Evolutionary conservation across 2,888 invertebrate species (phyloP).

Genomic region (Drosophila robusta): DNA sequence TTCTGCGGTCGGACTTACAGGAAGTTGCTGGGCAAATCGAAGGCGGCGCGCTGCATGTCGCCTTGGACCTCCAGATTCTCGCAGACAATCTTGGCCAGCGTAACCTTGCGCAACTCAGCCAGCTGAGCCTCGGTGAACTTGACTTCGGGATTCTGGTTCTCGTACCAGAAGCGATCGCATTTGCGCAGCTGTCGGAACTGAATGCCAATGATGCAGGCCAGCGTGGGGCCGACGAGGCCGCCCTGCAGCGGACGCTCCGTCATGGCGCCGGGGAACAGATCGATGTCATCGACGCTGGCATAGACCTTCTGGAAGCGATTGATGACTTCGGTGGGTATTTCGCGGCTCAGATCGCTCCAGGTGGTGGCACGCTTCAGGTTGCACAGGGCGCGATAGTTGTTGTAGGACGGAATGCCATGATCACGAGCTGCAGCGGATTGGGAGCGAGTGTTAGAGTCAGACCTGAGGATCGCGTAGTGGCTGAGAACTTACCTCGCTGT

Average conservation of each 20-base stretch:
- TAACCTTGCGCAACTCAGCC: slow-evolving; percentile 94
- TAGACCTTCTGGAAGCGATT: slow-evolving; percentile 92
- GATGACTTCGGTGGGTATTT: slow-evolving; percentile 94
- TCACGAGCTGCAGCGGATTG: slow-evolving; percentile 87
- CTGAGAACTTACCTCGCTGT: slow-evolving; percentile 87
- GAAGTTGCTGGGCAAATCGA: slow-evolving; percentile 96
- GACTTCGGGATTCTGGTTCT: slow-evolving; percentile 92
- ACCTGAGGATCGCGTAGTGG: neutral
- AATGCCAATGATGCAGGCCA: slow-evolving; percentile 97
- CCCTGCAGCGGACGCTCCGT: slow-evolving; percentile 95
- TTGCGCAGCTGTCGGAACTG: slow-evolving; percentile 96
- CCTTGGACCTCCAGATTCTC: slow-evolving; percentile 94
- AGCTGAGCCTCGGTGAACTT: slow-evolving; percentile 94
- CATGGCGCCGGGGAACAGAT: slow-evolving; percentile 98
- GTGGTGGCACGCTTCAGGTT: slow-evolving; percentile 93
- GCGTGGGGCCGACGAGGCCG: slow-evolving; percentile 96
- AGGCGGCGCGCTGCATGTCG: slow-evolving; percentile 95
- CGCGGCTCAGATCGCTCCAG: slow-evolving; percentile 94
- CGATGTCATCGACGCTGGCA: slow-evolving; percentile 96
- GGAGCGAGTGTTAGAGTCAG: neutral
- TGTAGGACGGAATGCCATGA: slow-evolving; percentile 95
- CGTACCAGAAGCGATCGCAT: slow-evolving; percentile 98
- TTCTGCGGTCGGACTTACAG: slow-evolving; percentile 86
- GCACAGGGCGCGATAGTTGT: slow-evolving; percentile 95
- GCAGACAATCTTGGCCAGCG: slow-evolving; percentile 93